Conservation (phyloP, 2,797 vertebrate genomes). For the Siniperca obscura region DNA sequence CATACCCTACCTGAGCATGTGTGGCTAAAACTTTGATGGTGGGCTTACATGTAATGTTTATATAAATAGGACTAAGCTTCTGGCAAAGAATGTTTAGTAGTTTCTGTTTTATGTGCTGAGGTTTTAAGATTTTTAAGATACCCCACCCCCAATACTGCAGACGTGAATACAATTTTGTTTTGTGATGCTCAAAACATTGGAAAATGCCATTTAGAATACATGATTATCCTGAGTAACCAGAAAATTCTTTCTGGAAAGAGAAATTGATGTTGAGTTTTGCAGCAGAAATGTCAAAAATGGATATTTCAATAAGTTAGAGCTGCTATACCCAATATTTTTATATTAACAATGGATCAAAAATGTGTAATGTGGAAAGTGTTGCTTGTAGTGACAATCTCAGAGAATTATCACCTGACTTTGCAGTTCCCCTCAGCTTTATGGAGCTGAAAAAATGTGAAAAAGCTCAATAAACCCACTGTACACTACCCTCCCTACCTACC, state of each 20-base stretch:
- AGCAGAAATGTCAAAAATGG: neutral
- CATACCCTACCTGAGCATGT: slow-evolving; percentile 3
- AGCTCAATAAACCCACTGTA: neutral
- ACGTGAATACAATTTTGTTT: neutral
- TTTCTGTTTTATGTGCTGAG: neutral
- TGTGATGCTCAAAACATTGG: neutral
- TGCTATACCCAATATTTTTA: neutral
- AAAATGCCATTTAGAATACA: neutral
- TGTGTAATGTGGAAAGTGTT: neutral
- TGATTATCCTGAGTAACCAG: neutral
- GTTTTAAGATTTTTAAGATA: neutral
- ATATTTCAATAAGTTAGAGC: neutral
- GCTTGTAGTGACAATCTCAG: neutral
- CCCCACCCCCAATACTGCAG: too few relatives aligned
- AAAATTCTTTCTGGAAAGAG: neutral
- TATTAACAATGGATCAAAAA: neutral
- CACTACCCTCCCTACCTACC: too few relatives aligned
- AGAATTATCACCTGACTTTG: neutral
- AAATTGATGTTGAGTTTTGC: neutral
- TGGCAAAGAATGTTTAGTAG: neutral
- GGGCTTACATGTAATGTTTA: neutral
- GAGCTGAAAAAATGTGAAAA: too few relatives aligned
- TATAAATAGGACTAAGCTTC: neutral
- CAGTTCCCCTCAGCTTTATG: neutral
- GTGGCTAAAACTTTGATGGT: slow-evolving; percentile 1